These are phyloP conservation scores for Reticulitermes lucifugus DNA, from an alignment of 2,888 invertebrate genomes.

Conservation along the genomic window DNA sequence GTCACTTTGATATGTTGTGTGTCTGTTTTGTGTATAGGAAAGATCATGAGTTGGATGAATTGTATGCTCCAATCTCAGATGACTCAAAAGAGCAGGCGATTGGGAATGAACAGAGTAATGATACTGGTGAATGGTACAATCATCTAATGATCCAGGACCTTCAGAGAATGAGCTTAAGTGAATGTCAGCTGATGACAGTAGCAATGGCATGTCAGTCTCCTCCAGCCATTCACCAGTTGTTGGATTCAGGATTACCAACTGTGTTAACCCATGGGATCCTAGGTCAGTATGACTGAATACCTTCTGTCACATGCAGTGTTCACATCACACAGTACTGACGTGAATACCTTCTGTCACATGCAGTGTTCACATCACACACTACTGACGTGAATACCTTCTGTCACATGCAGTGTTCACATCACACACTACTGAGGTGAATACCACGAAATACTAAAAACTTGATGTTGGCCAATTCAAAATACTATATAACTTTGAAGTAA, in stretches of 20 bases:
- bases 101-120: slow-evolving; percentile 36
- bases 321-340: too few species aligned
- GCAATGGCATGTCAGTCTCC: slow-evolving; percentile 86
- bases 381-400: neutral
- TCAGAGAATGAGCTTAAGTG: slow-evolving; percentile 68
- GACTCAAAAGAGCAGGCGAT: slow-evolving; percentile 50
- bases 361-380: too few species aligned
- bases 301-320: too few species aligned
- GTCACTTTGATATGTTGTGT: neutral
- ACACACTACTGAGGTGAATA: too few species aligned
- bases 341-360: neutral
- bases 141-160: slow-evolving; percentile 69
- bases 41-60: slow-evolving; percentile 40
- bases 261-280: slow-evolving; percentile 72
- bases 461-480: too few species aligned
- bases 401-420: too few species aligned
- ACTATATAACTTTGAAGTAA: too few species aligned
- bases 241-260: slow-evolving; percentile 80
- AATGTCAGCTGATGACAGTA: slow-evolving; percentile 79
- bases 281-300: neutral
- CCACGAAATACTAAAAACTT: too few species aligned
- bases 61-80: slow-evolving; percentile 48
- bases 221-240: slow-evolving; percentile 78
- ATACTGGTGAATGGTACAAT: slow-evolving; percentile 61
- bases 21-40: slow-evolving; percentile 45